Percentiles rank a stretch among this genome's conserved stretches.
Evolutionary conservation across 2,888 invertebrate genomes (phyloP).

Genomic region (Rhagium mordax): DNA sequence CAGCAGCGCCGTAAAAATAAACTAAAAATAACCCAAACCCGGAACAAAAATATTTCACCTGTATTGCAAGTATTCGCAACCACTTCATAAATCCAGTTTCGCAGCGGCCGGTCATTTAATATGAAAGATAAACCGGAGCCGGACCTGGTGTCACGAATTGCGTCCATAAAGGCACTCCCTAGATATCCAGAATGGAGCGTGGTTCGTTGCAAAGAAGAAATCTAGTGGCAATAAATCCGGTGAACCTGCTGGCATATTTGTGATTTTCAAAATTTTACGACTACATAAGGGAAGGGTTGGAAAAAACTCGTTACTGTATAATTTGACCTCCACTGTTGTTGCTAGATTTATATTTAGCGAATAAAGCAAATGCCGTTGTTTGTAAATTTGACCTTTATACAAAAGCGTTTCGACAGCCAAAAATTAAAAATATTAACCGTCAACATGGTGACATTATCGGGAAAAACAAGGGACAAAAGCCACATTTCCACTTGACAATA

Average conservation of each 20-base stretch:
- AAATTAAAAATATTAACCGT: background rate
- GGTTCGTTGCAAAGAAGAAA: too few relatives aligned
- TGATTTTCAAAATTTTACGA: too few relatives aligned
- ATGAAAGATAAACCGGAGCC: too few relatives aligned
- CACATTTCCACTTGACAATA: background rate
- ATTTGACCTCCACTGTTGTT: background rate
- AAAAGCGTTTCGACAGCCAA: background rate
- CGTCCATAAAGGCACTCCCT: too few relatives aligned
- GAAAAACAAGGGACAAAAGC: background rate
- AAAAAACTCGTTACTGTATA: too few relatives aligned
- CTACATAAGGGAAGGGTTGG: too few relatives aligned
- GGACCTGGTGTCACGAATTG: too few relatives aligned
- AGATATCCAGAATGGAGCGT: too few relatives aligned
- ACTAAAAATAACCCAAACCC: slow-evolving; percentile 6
- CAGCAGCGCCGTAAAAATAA: slow-evolving; percentile 10
- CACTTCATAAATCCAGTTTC: background rate
- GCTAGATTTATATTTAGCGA: background rate
- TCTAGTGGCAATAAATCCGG: too few relatives aligned
- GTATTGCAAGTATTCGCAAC: background rate
- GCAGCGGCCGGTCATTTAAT: too few relatives aligned
- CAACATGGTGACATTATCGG: background rate
- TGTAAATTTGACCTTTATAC: background rate
- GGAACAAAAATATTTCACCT: background rate
- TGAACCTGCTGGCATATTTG: too few relatives aligned
- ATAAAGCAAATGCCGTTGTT: background rate